Evolutionary conservation across 2,888 invertebrate genomes (phyloP).

Genomic region (Calephelis perditalis): DNA sequence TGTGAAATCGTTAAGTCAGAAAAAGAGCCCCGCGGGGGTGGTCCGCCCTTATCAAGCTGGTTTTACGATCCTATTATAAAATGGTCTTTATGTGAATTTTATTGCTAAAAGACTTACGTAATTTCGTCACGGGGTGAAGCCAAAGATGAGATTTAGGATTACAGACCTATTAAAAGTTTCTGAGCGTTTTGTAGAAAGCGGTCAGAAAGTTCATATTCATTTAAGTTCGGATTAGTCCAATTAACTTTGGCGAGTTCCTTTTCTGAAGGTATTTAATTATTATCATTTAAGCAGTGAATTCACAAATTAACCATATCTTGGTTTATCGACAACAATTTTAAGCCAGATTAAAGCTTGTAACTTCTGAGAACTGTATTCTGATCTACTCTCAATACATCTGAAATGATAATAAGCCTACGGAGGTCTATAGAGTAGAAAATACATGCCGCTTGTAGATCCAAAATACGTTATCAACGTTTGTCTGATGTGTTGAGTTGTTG

Average conservation of each 20-base stretch:
- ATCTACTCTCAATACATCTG: too few relatives aligned
- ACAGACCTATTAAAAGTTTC: constrained; percentile 63
- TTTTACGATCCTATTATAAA: constrained; percentile 76
- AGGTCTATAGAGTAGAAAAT: too few relatives aligned
- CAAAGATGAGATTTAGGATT: constrained; percentile 66
- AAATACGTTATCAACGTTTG: too few relatives aligned
- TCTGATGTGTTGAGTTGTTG: too few relatives aligned
- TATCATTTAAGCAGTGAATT: too few relatives aligned
- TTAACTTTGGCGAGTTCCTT: constrained; percentile 5
- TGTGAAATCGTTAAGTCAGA: constrained; percentile 34
- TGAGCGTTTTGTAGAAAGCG: constrained; percentile 35
- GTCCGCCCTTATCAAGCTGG: constrained; percentile 42
- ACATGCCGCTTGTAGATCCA: too few relatives aligned
- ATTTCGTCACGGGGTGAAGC: constrained; percentile 67
- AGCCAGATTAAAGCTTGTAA: too few relatives aligned
- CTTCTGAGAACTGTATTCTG: too few relatives aligned
- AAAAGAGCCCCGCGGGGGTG: constrained; percentile 49
- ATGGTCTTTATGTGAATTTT: constrained; percentile 73
- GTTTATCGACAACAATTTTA: too few relatives aligned
- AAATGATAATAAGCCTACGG: too few relatives aligned
- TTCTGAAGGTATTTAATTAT: too few relatives aligned
- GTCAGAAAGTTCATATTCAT: constrained; percentile 5
- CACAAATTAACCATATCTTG: too few relatives aligned
- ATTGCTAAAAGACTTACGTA: constrained; percentile 75
- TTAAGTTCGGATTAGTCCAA: not conserved